Evolutionary conservation across 2,113 vertebrate species (phyloP).

Genomic region (Trachemys scripta): DNA sequence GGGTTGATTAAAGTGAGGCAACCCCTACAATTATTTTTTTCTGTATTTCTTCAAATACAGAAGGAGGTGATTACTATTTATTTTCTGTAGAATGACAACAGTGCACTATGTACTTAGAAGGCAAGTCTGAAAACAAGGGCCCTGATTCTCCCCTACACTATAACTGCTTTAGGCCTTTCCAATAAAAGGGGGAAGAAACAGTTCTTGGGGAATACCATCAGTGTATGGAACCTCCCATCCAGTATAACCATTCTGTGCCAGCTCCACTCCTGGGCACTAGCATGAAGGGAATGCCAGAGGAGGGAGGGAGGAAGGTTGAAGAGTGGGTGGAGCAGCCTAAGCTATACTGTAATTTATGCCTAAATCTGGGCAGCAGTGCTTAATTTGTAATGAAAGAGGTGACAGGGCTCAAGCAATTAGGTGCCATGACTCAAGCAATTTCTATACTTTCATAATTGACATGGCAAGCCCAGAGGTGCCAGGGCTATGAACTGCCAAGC

Average conservation of each 20-base stretch:
- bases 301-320: not conserved
- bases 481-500: too few species aligned
- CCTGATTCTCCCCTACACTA: not conserved
- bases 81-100: too few species aligned
- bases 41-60: too few species aligned
- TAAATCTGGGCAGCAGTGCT: not conserved
- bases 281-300: not conserved
- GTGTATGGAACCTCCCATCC: not conserved
- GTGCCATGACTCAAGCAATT: too few species aligned
- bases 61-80: too few species aligned
- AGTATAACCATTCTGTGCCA: not conserved
- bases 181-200: not conserved
- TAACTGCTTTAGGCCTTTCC: not conserved
- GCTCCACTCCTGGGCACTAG: not conserved
- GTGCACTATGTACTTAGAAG: not conserved
- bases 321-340: not conserved
- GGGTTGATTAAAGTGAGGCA: too few species aligned
- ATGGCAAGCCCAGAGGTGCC: too few species aligned
- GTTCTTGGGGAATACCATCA: not conserved
- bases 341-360: not conserved
- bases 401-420: too few species aligned
- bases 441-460: too few species aligned
- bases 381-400: too few species aligned
- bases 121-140: not conserved
- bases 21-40: too few species aligned